Percentiles rank a stretch among this genome's conserved stretches.
phyloP scores from a whole-genome alignment of 2,888 invertebrate genomes.

The Therioaphis trifolii region DNA sequence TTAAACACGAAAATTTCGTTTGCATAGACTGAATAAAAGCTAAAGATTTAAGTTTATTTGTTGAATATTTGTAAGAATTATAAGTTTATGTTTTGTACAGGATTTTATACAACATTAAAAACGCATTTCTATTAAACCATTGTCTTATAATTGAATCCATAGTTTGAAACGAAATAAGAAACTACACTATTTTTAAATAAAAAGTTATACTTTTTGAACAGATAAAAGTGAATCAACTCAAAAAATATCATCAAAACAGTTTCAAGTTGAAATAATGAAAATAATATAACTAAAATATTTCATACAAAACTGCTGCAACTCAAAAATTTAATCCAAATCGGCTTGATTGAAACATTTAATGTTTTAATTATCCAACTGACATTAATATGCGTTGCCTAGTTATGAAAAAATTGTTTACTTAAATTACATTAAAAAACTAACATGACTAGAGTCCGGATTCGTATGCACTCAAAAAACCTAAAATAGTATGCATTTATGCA shows the following conservation, averaged over 20 bases:
- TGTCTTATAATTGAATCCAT: conserved; percentile 22
- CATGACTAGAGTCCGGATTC: too few species aligned
- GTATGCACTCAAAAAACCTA: too few species aligned
- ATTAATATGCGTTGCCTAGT: too few species aligned
- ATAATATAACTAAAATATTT: too few species aligned
- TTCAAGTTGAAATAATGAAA: too few species aligned
- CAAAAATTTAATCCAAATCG: neutral
- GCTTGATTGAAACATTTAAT: conserved; percentile 11
- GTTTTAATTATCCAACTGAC: neutral
- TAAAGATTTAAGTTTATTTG: conserved; percentile 7
- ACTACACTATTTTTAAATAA: conserved; percentile 30
- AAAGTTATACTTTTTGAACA: conserved; percentile 18
- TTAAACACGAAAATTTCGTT: too few species aligned
- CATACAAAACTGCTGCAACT: too few species aligned
- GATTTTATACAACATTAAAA: conserved; percentile 28
- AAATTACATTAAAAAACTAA: too few species aligned
- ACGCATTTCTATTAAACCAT: neutral
- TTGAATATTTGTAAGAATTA: conserved; percentile 8
- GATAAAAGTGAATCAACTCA: too few species aligned
- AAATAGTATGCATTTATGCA: too few species aligned
- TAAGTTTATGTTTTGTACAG: neutral
- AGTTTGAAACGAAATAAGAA: conserved; percentile 24
- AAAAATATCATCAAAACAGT: too few species aligned
- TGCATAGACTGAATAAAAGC: conserved; percentile 21
- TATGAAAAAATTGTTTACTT: too few species aligned